Evolutionary conservation across 2,113 vertebrate species (phyloP), one percentile per base, ranked within the genome.

Genomic region (Ovibos moschatus): DNA sequence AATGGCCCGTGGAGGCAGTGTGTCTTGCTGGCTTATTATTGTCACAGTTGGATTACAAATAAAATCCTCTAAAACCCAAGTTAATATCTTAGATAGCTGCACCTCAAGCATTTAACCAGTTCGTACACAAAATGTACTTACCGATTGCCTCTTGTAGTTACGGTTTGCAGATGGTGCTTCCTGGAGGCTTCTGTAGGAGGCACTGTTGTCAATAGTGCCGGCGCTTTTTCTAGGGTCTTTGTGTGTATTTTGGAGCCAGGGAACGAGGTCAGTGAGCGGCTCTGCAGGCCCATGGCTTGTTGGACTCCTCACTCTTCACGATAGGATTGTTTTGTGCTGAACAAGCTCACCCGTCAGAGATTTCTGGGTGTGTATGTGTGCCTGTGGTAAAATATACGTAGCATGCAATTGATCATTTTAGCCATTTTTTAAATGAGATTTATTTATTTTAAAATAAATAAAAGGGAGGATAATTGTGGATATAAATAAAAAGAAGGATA

Each of bases 1-100:
- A 83, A 53, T 81, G 53, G 8, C 16, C 67, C 7, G 0, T 10
- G 45, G 30, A 67, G 43, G n/a, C 8, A 2, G 50, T 0, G 0
- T 15, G 19, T 79, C 74, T 27, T 9, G 1, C 78, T 76, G n/a
- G 27, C 43, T 93, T 85, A 10, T 74, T 84, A 53, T 36, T 25
- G 9, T 45, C 51, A 33, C 36, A 6, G 76, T 23, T 40, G 60
- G 14, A 40, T 76, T 23, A 40, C 76, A 86, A 23, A 53, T 55
- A 87, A 85, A 58, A 88, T 81, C 47, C 30, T 43, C 71, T 40
- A 45, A 45, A 74, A 33, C 67, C 47, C 62, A 28, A 62, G 30
- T 27, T n/a, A 11, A 25, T 57, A 11, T 43, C 57, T 91, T 81
- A n/a, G 10, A 7, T 10, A 15, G 21, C 23, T n/a, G 0, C 1